A percentile compares a stretch with the other conserved stretches of the same genome.
These are phyloP conservation scores for Scolopax rusticola DNA, from an alignment of 2,797 vertebrate species.

Conservation along the genomic window DNA sequence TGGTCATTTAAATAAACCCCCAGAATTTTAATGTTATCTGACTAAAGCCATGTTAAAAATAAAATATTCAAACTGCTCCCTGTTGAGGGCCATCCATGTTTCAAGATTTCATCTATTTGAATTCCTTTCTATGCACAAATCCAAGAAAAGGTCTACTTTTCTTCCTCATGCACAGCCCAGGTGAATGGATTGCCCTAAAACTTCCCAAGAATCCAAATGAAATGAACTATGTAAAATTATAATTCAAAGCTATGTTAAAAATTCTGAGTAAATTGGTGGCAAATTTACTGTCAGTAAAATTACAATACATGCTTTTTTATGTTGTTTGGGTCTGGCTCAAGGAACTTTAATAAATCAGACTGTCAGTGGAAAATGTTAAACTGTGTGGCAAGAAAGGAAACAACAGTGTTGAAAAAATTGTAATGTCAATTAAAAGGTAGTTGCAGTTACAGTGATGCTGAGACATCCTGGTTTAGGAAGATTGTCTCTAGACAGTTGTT, in stretches of 20 bases:
- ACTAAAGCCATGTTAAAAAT: constrained; percentile 20
- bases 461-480: not conserved
- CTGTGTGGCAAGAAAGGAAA: not conserved
- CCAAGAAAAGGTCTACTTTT: not conserved
- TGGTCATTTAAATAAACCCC: not conserved
- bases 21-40: not conserved
- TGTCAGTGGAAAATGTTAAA: not conserved
- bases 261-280: not conserved
- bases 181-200: not conserved
- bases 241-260: not conserved
- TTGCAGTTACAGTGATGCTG: not conserved
- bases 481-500: not conserved
- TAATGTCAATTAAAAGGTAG: not conserved
- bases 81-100: not conserved
- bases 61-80: not conserved
- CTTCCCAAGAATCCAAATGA: not conserved
- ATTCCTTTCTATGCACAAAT: not conserved
- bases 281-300: not conserved
- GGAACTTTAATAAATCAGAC: not conserved
- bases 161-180: not conserved
- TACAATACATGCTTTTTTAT: not conserved
- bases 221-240: not conserved
- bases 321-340: not conserved
- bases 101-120: not conserved
- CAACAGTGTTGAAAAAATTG: not conserved